Evolutionary conservation across 2,113 vertebrate genomes (phyloP), one percentile per base, ranked within the genome.

Genomic region (Centropus unirufus): DNA sequence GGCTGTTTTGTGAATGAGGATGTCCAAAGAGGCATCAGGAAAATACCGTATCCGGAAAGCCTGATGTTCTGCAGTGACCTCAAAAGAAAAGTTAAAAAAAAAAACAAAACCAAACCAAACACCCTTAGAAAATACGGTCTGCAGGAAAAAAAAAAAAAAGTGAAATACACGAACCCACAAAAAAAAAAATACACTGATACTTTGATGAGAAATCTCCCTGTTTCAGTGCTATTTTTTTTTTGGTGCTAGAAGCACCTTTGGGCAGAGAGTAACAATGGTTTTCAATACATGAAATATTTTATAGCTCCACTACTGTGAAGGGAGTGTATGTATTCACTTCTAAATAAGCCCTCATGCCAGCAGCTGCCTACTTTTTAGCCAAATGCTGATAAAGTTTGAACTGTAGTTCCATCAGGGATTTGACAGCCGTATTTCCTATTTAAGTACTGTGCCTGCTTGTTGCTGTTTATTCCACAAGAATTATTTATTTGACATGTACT

Each of bases 91-190:
- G 27, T 6, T 15, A 11, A 10, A 21, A 3, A 5, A 4, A 32
- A 8, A 14, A 11, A 21, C 18, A 4, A 10, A 32, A 11, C 5
- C 22, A 8, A 7, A 39, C 62, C 4, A 3, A 1, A 22, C 27
- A 16, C 49, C 17, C 15, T 18, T 22, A 49, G 20, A 29, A 68
- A 63, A 29, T 39, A 5, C 1, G 0, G 5, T 44, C 29, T 34
- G 11, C n/a, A 69, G 76, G 26, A 36, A 36, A 36, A 36, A 36
- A 36, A 36, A 88, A 67, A 59, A 55, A 14, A 75, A 2, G 29
- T 13, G 27, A 52, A 17, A 13, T 7, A 42, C 47, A 49, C 20
- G 62, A 62, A 40, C 20, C 44, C 49, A 36, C 2, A 1, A 36
- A 36, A 36, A 36, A 49, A 49, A 49, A 49, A 22, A 49, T 49